Evolutionary conservation across 2,888 invertebrate species (phyloP), one percentile per base, ranked within the genome.

Genomic region (Aethes cnicana): DNA sequence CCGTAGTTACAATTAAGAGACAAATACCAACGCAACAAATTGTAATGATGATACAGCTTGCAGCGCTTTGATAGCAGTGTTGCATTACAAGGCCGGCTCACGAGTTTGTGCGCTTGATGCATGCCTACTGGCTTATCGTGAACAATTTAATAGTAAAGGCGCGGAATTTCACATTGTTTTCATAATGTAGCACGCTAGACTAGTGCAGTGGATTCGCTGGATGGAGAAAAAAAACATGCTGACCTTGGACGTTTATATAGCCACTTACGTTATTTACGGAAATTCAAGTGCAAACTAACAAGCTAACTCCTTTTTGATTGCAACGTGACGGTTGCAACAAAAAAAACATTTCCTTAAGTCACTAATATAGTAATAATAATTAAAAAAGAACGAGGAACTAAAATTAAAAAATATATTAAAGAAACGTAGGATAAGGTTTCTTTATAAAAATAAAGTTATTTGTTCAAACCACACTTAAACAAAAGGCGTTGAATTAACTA

Each of bases 301-400:
- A 33, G 41, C 26, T 20, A 11, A 35, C 42, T 49, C 48, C 41
- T 42, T 42, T 42, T 33, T n/a, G n/a, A 36, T 39, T 17, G 36
- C 37, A 47, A 47, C 21, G 47, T 47, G 30, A 39, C 37, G 47
- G 47, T 32, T 35, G 14, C 14, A 49, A 18, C 26, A 20, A 20
- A 26, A 25, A 47, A 39, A 30, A 20, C 16, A 21, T 47, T 47
- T 37, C 23, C 17, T 23, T 18, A 11, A 21, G 30, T 25, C 14
- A n/a, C n/a, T n/a, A n/a, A n/a, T n/a, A n/a, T n/a, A n/a, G n/a
- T n/a, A n/a, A n/a, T n/a, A n/a, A n/a, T n/a, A n/a, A n/a, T n/a
- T n/a, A n/a, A n/a, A n/a, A n/a, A n/a, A n/a, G n/a, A n/a, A n/a
- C n/a, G n/a, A n/a, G n/a, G n/a, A n/a, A n/a, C n/a, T n/a, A n/a